Conservation (phyloP, 2,888 invertebrate genomes). For the Zelleria hepariella region DNA sequence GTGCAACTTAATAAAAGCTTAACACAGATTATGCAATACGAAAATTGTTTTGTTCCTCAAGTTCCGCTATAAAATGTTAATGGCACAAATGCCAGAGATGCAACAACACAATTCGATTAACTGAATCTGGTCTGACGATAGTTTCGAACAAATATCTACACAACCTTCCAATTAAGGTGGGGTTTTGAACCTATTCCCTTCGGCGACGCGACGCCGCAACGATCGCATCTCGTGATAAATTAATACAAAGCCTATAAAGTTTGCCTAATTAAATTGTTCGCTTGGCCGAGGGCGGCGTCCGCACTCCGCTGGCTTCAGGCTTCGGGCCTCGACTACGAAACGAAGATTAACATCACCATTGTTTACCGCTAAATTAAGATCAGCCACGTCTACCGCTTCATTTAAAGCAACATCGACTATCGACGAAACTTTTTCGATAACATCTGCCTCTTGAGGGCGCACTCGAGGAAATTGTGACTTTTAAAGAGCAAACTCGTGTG, state of each 20-base stretch:
- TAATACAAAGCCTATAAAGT: constrained; percentile 54
- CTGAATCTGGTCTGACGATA: background rate
- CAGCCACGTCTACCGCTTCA: constrained; percentile 43
- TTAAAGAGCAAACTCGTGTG: background rate
- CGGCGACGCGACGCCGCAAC: constrained; percentile 19
- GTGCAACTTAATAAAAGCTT: constrained; percentile 30
- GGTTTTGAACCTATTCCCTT: constrained; percentile 3
- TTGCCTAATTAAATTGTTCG: constrained; percentile 65
- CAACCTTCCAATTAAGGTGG: constrained; percentile 4
- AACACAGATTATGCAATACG: constrained; percentile 41
- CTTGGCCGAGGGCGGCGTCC: constrained; percentile 5
- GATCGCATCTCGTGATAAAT: constrained; percentile 45
- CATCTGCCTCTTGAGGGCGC: constrained; percentile 5
- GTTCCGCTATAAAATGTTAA: constrained; percentile 32
- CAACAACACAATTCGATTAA: constrained; percentile 2
- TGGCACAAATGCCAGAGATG: background rate
- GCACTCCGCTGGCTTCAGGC: too few species aligned
- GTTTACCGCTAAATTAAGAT: constrained; percentile 61
- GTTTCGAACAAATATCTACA: background rate
- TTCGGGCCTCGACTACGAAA: background rate
- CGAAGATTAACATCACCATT: constrained; percentile 63
- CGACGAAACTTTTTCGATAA: constrained; percentile 6
- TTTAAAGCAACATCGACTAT: constrained; percentile 21
- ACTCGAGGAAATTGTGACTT: background rate
- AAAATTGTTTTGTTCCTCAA: constrained; percentile 39